Base-by-base conservation (phyloP, 2,797 vertebrate genomes). In the Emydoidea blandingii region DNA sequence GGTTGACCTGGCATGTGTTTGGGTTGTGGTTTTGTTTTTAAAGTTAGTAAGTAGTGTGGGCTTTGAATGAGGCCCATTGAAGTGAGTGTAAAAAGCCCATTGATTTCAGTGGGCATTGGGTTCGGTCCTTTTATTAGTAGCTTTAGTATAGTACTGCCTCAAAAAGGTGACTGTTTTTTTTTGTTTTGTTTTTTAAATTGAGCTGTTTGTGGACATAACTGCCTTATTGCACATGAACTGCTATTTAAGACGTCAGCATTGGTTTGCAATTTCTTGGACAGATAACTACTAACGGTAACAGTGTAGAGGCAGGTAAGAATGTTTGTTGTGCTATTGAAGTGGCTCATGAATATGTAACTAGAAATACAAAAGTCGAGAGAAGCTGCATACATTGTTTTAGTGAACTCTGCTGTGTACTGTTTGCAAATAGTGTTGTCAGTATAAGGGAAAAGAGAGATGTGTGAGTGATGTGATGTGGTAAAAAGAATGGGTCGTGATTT, bases 191-290 rank as follows among this genome's bases (percentile, higher is more conserved):
- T 54, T 54, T 54, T 54, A 10, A 25, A 34, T 87, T 93, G 19
- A 68, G 9, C 34, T 37, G 25, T 96, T 91, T 94, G 93, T 92
- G 84, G 86, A 80, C 91, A 85, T 90, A 93, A 93, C 89, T 94
- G 90, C 80, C 65, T 95, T 95, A 94, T 90, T 96, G 85, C 88
- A 93, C 83, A 91, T 86, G 79, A 97, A 90, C 82, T 19, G 2
- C 80, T 90, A 96, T 96, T 87, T 97, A 90, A 2, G 0, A 93
- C 95, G 96, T 87, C 52, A 90, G 80, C 81, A 93, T 88, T 90
- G 97, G 94, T 47, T 95, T 89, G 85, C 65, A 93, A 82, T 98
- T 97, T 97, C 89, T 96, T 95, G 93, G 89, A 92, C 85, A 94
- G 89, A 95, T 97, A 95, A 91, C 54, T 57, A n/a, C 94, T 96